phyloP scores from a whole-genome alignment of 64 coral and sea anemone species.

The Orbicella faveolata region DNA sequence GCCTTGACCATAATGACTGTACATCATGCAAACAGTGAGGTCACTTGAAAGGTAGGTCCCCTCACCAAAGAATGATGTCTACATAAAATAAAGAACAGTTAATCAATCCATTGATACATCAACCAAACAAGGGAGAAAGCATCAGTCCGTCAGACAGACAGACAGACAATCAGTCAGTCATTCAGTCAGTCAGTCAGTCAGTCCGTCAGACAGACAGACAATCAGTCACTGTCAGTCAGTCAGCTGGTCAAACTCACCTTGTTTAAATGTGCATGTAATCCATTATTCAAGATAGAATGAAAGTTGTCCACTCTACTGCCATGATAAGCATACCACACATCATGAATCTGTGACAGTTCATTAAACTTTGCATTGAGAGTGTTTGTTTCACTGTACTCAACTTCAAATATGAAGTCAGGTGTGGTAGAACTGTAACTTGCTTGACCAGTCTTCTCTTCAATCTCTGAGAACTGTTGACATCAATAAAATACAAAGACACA shows the following conservation, averaged over 20 bases:
- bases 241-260: conserved; percentile 56
- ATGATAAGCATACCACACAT: conserved; percentile 88
- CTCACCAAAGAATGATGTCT: conserved; percentile 99
- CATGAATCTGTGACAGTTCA: conserved; percentile 63
- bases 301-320: conserved; percentile 94
- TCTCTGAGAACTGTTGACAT: conserved; percentile 75
- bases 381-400: conserved; percentile 81
- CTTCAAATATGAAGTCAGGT: conserved; percentile 92
- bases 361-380: conserved; percentile 72
- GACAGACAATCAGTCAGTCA: background rate
- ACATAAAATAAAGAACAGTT: background rate
- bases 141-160: background rate
- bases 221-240: background rate
- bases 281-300: conserved; percentile 97
- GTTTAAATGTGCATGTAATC: conserved; percentile 91
- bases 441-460: conserved; percentile 86
- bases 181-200: background rate
- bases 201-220: background rate
- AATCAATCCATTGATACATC: background rate
- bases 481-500: background rate
- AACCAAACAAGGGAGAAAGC: background rate
- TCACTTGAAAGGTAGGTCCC: conserved; percentile 97
- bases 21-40: conserved; percentile 80
- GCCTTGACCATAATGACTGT: conserved; percentile 80
- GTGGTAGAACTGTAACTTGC: conserved; percentile 66